Evolutionary conservation across 2,797 vertebrate species (phyloP).

Genomic region (Meriones psammophilus): DNA sequence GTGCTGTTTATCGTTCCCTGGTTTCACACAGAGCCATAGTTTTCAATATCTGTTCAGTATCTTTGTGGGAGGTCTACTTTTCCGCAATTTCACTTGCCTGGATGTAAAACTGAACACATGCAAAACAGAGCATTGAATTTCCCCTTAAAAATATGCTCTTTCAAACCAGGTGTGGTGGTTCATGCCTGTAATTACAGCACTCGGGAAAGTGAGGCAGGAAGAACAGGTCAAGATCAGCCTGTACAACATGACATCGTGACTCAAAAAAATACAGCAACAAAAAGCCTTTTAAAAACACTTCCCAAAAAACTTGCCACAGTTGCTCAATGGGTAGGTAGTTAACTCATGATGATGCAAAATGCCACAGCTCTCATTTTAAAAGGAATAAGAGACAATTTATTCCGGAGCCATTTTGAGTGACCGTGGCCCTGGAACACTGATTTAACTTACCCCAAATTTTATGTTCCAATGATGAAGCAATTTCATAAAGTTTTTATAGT

Average conservation of each 20-base stretch:
- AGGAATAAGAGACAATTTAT: not conserved
- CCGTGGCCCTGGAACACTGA: not conserved
- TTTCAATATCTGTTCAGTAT: not conserved
- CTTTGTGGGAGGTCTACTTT: not conserved
- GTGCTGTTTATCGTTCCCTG: not conserved
- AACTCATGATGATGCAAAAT: not conserved
- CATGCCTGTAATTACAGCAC: not conserved
- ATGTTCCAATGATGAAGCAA: not conserved
- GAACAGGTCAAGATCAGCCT: not conserved
- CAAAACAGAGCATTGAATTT: not conserved
- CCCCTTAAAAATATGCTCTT: constrained; percentile 35
- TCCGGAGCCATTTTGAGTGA: not conserved
- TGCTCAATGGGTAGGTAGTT: not conserved
- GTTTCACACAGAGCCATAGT: not conserved
- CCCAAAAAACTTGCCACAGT: not conserved
- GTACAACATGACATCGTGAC: not conserved
- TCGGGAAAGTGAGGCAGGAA: not conserved
- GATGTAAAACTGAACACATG: not conserved
- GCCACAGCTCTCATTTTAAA: not conserved
- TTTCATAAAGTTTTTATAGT: not conserved
- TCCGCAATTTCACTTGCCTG: not conserved
- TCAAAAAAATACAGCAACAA: not conserved
- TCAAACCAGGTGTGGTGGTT: not conserved
- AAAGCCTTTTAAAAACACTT: not conserved
- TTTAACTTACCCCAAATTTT: not conserved